Evolutionary conservation across 2,113 vertebrate species (phyloP).

Genomic region (Chamaetylas fuelleborni): DNA sequence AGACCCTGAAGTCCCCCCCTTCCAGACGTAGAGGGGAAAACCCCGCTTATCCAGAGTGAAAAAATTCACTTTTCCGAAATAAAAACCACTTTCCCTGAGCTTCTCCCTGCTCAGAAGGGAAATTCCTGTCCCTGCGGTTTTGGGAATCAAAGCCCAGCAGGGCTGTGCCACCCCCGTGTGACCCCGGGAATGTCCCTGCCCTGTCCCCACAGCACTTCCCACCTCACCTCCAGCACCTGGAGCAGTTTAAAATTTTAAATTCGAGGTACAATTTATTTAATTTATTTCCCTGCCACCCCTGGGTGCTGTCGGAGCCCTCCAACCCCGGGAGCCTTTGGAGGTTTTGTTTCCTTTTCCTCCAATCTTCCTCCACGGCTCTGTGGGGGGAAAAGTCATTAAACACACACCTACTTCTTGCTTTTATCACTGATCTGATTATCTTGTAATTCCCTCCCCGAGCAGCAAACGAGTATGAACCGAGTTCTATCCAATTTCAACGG

Average conservation of each 20-base stretch:
- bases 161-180: no score
- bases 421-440: slow-evolving; percentile 13
- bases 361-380: not conserved
- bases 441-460: not conserved
- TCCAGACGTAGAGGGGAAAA: accelerated
- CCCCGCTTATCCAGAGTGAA: not conserved
- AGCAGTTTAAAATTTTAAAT: not conserved
- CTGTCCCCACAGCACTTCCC: not conserved
- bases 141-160: not conserved
- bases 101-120: not conserved
- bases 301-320: not conserved
- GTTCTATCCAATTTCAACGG: not conserved
- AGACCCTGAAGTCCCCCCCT: not conserved
- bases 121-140: not conserved
- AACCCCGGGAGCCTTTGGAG: not conserved
- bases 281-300: not conserved
- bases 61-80: not conserved
- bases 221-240: no score
- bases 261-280: no score
- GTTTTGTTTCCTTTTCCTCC: not conserved
- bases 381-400: not conserved
- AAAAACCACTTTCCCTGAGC: no score
- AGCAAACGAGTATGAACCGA: not conserved
- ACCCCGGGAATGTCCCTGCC: not conserved
- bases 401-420: not conserved